Base-by-base conservation (phyloP, 2,888 invertebrate genomes). In the Caenorhabditis sp. region DNA sequence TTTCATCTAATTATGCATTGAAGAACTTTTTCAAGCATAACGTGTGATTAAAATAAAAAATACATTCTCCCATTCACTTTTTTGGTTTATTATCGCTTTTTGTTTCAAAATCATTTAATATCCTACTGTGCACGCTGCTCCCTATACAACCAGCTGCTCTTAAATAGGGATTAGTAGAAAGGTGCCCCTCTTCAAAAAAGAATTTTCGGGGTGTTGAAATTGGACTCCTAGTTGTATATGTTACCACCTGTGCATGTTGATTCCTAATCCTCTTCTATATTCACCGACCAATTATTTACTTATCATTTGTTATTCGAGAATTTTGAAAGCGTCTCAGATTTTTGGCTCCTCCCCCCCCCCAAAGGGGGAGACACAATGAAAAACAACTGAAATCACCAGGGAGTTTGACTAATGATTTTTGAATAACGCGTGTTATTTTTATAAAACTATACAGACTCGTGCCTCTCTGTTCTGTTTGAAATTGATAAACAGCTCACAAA, bases 261-360 rank as follows among this genome's bases (percentile, higher is more conserved):
- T 53, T 23, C 53, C 53, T 53, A 53, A 53, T 53, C 53, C 25
- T n/a, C 25, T 67, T 59, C 56, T 54, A 62, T 66, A 66, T 63
- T 61, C 59, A 54, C 70, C 14, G 56, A 63, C 70, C 49, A 66
- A 66, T 67, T 70, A 67, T 70, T 70, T 66, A 59, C 66, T 67
- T 70, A 70, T 70, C 63, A 70, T 70, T 63, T 50, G 12, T 17
- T 52, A 70, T 66, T 53, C 53, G 25, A 53, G 53, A 53, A 53
- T 21, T 31, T 31, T 31, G 31, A 31, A 31, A 4, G 10, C 31
- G 31, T 31, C 31, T 31, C 31, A 31, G 4, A 31, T 31, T 31
- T 10, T 31, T 10, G 4, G 31, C 10, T 31, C 10, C 31, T 31
- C 10, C 10, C 4, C 31, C 5, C 4, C 31, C 31, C 5, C 4